Conservation (phyloP, 1,140 invertebrate genomes). For the Pectinophora gossypiella region DNA sequence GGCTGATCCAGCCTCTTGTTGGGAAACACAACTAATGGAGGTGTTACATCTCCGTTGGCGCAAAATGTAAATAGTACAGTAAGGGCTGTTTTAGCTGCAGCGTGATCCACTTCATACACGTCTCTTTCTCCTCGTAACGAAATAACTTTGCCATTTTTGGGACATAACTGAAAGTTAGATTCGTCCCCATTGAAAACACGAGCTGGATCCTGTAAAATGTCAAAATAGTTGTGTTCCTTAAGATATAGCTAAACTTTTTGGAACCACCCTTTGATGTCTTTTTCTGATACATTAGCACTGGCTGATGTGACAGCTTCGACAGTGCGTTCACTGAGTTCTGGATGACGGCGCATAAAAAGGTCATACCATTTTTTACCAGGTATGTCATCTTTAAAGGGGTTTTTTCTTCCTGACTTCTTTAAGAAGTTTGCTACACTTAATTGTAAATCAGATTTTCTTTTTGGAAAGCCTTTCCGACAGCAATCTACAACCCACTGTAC, state of each 20-base stretch:
- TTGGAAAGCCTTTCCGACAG: neutral
- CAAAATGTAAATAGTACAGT: slow-evolving; percentile 36
- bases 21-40: slow-evolving; percentile 26
- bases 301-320: slow-evolving; percentile 30
- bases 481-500: neutral
- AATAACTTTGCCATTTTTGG: slow-evolving; percentile 33
- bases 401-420: slow-evolving; percentile 10
- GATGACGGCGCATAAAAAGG: slow-evolving; percentile 37
- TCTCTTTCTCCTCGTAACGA: slow-evolving; percentile 32
- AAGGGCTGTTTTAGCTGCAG: slow-evolving; percentile 26
- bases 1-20: slow-evolving; percentile 30
- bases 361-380: slow-evolving; percentile 41
- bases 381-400: slow-evolving; percentile 34
- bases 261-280: slow-evolving; percentile 41
- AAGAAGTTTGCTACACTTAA: neutral
- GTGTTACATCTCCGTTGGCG: slow-evolving; percentile 21
- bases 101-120: slow-evolving; percentile 32
- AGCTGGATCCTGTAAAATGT: slow-evolving; percentile 11
- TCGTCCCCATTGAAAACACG: slow-evolving; percentile 41
- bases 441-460: neutral
- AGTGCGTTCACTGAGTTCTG: slow-evolving; percentile 22
- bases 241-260: slow-evolving; percentile 31
- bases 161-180: slow-evolving; percentile 36
- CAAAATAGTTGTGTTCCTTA: slow-evolving; percentile 12
- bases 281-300: slow-evolving; percentile 26